phyloP scores from a whole-genome alignment of 2,888 invertebrate genomes.

The Ormyrus pomaceus region DNA sequence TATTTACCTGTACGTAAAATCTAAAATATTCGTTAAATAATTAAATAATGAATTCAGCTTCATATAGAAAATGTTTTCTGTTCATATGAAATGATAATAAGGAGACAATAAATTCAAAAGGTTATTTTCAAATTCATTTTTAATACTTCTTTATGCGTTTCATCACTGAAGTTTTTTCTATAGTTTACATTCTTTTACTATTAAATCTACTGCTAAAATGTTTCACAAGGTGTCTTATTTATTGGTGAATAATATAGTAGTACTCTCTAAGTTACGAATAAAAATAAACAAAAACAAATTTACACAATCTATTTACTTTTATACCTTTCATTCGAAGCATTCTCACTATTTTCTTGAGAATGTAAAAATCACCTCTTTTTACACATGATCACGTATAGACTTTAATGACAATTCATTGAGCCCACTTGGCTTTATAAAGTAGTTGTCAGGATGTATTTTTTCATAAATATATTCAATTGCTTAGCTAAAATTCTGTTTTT shows the following conservation, averaged over 20 bases:
- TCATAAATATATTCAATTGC: constrained; percentile 14
- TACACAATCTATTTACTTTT: constrained; percentile 25
- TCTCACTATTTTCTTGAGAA: constrained; percentile 29
- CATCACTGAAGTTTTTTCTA: constrained; percentile 39
- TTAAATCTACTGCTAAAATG: constrained; percentile 38
- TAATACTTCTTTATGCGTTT: constrained; percentile 37
- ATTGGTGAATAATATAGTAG: neutral
- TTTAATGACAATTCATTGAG: constrained; percentile 29
- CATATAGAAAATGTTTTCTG: constrained; percentile 14
- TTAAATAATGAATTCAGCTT: constrained; percentile 15
- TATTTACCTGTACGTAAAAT: constrained; percentile 46
- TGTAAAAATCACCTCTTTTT: constrained; percentile 19
- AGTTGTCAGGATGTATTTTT: constrained; percentile 20
- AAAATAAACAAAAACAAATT: constrained; percentile 48
- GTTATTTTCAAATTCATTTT: constrained; percentile 38
- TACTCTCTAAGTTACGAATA: constrained; percentile 26
- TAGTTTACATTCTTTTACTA: constrained; percentile 48
- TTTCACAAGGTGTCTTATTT: constrained; percentile 37
- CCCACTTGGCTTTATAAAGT: constrained; percentile 35
- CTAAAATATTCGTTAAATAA: constrained; percentile 29
- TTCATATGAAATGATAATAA: constrained; percentile 17
- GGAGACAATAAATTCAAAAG: constrained; percentile 49
- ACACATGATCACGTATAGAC: constrained; percentile 20
- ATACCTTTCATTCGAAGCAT: constrained; percentile 37
- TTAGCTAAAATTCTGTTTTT: constrained; percentile 35